These are phyloP conservation scores for Drosophila guanche DNA, from an alignment of 1,140 invertebrate genomes.

Conservation along the genomic window DNA sequence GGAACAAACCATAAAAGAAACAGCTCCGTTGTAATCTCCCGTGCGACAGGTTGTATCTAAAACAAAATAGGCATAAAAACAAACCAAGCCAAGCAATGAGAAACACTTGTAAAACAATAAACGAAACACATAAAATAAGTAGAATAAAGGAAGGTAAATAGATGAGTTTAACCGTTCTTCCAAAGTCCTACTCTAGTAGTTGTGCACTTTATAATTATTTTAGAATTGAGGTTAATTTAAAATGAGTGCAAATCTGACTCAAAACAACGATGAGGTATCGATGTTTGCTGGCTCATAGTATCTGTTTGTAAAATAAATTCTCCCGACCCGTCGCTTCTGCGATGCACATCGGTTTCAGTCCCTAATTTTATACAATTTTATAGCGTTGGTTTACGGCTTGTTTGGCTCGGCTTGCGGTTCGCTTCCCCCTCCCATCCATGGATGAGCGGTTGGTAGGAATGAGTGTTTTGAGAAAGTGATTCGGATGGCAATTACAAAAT, in stretches of 20 bases:
- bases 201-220: no score
- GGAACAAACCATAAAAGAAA: constrained; percentile 57
- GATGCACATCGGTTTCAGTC: constrained; percentile 65
- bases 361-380: constrained; percentile 81
- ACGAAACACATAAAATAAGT: background rate
- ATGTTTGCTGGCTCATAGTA: constrained; percentile 12
- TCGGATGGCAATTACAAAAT: constrained; percentile 74
- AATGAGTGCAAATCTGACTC: constrained; percentile 3
- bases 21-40: constrained; percentile 33
- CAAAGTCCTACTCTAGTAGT: no score
- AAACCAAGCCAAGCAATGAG: constrained; percentile 31
- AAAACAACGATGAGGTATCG: no score
- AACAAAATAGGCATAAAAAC: constrained; percentile 52
- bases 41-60: constrained; percentile 59
- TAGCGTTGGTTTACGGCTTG: constrained; percentile 72
- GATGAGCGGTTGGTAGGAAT: constrained; percentile 46
- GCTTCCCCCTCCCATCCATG: constrained; percentile 37
- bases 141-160: background rate
- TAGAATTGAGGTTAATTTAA: no score
- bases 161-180: background rate
- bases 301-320: constrained; percentile 20
- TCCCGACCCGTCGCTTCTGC: background rate
- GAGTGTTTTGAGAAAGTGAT: constrained; percentile 61
- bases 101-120: constrained; percentile 43
- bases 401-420: constrained; percentile 65